phyloP scores from a whole-genome alignment of 2,113 vertebrate genomes.

The Bolborhynchus lineola region DNA sequence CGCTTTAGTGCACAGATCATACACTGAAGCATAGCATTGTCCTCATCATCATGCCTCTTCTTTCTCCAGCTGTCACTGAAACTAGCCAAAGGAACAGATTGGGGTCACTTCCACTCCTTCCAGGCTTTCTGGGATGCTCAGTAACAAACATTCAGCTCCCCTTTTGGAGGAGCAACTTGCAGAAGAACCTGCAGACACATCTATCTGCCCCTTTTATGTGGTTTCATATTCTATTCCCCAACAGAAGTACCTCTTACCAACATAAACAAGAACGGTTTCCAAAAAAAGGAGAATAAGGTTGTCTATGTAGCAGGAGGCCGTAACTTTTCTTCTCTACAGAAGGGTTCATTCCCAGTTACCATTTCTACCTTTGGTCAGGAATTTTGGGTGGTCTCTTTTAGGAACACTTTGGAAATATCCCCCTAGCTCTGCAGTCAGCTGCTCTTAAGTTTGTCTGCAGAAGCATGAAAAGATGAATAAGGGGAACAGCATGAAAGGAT shows the following conservation, averaged over 20 bases:
- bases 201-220: neutral
- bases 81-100: fast-evolving
- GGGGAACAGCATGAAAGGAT: neutral
- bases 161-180: neutral
- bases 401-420: neutral
- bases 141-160: neutral
- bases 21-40: neutral
- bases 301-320: neutral
- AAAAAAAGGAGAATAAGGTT: neutral
- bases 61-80: neutral
- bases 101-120: neutral
- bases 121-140: neutral
- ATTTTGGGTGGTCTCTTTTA: neutral
- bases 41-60: neutral
- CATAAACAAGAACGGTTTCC: neutral
- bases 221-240: neutral
- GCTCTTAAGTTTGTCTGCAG: neutral
- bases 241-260: neutral
- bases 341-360: neutral
- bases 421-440: neutral
- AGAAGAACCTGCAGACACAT: neutral
- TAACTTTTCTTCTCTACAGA: neutral
- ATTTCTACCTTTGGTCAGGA: neutral
- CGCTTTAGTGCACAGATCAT: neutral
- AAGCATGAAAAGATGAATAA: neutral